Conservation (phyloP, 2,797 vertebrate genomes). For the Poecilia picta region DNA sequence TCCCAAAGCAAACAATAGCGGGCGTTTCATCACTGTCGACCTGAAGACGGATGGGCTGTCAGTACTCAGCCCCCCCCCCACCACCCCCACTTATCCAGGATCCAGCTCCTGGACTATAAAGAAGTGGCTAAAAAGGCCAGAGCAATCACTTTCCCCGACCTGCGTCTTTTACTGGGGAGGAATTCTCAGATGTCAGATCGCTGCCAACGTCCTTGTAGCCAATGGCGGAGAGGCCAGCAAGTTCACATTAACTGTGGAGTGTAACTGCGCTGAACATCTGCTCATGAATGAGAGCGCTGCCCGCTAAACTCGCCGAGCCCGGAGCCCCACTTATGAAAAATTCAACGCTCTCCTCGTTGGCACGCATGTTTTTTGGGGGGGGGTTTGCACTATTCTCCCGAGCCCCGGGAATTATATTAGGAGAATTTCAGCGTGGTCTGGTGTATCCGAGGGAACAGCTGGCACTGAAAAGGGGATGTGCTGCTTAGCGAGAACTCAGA, state of each 20-base stretch:
- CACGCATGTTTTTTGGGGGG: slow-evolving; percentile 85
- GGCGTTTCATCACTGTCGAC: slow-evolving; percentile 83
- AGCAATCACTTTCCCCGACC: slow-evolving; percentile 70
- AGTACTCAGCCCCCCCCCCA: slow-evolving; percentile 55
- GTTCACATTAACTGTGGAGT: slow-evolving; percentile 96
- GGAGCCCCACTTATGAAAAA: slow-evolving; percentile 97
- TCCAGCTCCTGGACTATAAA: slow-evolving; percentile 81
- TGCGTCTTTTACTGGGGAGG: slow-evolving; percentile 81
- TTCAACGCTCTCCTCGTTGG: slow-evolving; percentile 97
- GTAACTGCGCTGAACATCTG: slow-evolving; percentile 98
- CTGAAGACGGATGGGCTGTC: slow-evolving; percentile 87
- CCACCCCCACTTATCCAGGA: slow-evolving; percentile 71
- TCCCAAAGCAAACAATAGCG: slow-evolving; percentile 73
- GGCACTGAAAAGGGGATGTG: slow-evolving; percentile 94
- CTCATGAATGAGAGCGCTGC: slow-evolving; percentile 98
- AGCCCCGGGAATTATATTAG: slow-evolving; percentile 99
- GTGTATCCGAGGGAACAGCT: slow-evolving; percentile 99
- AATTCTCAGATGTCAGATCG: slow-evolving; percentile 90
- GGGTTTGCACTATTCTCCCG: slow-evolving; percentile 91
- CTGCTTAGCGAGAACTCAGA: slow-evolving; percentile 89
- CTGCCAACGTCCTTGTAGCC: slow-evolving; percentile 97
- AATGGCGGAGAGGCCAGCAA: slow-evolving; percentile 91
- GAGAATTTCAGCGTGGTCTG: slow-evolving; percentile 93
- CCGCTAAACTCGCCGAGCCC: slow-evolving; percentile 88
- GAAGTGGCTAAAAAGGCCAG: slow-evolving; percentile 84